Evolutionary conservation across 2,113 vertebrate genomes (phyloP).

Genomic region (Cettia cetti): DNA sequence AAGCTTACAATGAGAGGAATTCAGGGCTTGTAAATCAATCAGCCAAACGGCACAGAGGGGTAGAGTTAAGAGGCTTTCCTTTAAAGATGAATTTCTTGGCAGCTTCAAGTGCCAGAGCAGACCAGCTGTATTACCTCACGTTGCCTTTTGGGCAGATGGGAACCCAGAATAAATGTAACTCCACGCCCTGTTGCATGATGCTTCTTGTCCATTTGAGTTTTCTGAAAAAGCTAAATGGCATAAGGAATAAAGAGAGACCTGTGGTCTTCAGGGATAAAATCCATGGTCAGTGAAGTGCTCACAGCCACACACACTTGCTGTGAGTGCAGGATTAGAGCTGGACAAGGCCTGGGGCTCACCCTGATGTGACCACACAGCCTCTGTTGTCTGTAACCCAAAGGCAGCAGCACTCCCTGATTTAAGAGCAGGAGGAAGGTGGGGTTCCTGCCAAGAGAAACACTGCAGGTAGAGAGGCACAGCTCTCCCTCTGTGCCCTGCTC

Average conservation of each 20-base stretch:
- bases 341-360: not conserved
- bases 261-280: not conserved
- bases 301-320: not conserved
- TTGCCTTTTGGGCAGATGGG: constrained; percentile 61
- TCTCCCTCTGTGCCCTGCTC: not conserved
- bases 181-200: constrained; percentile 43
- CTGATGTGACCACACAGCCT: constrained; percentile 6
- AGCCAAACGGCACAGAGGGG: constrained; percentile 35
- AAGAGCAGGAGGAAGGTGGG: not conserved
- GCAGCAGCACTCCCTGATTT: not conserved
- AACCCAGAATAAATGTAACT: constrained; percentile 46
- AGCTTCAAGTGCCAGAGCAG: constrained; percentile 46
- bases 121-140: constrained; percentile 62
- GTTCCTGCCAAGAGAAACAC: not conserved
- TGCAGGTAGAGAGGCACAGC: not conserved
- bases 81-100: constrained; percentile 65
- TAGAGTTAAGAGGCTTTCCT: constrained; percentile 57
- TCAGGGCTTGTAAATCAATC: constrained; percentile 59
- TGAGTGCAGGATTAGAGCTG: not conserved
- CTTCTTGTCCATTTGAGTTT: constrained; percentile 44
- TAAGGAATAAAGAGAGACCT: not conserved
- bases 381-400: not conserved
- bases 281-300: not conserved
- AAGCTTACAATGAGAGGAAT: constrained; percentile 60
- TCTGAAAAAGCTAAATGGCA: not conserved